Conservation (phyloP, 2,797 vertebrate species). For the Gastrophryne carolinensis region DNA sequence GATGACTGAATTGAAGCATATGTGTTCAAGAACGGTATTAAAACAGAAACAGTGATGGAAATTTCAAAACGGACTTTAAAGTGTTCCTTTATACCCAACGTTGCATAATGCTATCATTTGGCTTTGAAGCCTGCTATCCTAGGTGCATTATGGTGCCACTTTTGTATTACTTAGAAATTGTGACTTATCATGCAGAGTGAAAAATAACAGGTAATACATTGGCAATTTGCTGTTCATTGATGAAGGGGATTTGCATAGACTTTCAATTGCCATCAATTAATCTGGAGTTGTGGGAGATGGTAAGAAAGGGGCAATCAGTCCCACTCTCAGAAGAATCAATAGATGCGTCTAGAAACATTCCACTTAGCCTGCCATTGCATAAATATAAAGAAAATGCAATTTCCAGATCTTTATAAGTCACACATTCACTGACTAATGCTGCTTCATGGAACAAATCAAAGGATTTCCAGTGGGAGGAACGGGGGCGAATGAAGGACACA, state of each 20-base stretch:
- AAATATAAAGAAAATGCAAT: conserved; percentile 27
- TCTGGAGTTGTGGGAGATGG: neutral
- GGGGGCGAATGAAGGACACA: neutral
- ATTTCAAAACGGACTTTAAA: too few species aligned
- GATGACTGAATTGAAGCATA: too few species aligned
- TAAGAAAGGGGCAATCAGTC: conserved; percentile 2
- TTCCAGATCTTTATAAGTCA: conserved; percentile 1
- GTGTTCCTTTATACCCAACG: too few species aligned
- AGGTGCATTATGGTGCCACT: too few species aligned
- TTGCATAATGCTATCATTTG: too few species aligned
- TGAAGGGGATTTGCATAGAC: conserved; percentile 4
- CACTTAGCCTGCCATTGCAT: conserved; percentile 18
- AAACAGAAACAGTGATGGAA: too few species aligned
- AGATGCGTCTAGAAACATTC: conserved; percentile 27
- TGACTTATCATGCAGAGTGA: neutral
- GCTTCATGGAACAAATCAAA: conserved; percentile 16
- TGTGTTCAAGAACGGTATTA: too few species aligned
- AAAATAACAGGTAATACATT: neutral
- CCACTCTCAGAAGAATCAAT: conserved; percentile 13
- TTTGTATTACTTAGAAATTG: neutral
- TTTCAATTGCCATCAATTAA: conserved; percentile 4
- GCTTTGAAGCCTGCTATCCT: too few species aligned
- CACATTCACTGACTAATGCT: neutral
- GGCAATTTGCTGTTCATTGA: neutral
- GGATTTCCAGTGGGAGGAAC: neutral